These are phyloP conservation scores for Egretta garzetta DNA, from an alignment of 2,113 vertebrate species.

Conservation along the genomic window DNA sequence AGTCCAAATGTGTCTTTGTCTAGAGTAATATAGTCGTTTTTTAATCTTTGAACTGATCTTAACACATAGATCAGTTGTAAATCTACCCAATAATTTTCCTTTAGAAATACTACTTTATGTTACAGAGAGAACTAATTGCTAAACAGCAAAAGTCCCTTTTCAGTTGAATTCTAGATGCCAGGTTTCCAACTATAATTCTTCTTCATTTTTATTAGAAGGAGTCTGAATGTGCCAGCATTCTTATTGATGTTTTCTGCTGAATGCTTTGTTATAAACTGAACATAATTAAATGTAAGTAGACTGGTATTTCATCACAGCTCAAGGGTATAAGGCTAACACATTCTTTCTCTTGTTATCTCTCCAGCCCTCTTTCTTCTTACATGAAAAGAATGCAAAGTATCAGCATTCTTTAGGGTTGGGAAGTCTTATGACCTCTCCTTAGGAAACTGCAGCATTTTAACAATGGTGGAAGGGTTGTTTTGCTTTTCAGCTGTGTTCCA, in stretches of 20 bases:
- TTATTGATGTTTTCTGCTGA: slow-evolving; percentile 56
- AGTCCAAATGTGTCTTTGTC: neutral
- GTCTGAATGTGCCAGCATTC: slow-evolving; percentile 23
- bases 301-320: slow-evolving; percentile 62
- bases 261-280: slow-evolving; percentile 51
- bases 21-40: neutral
- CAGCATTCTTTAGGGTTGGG: neutral
- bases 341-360: slow-evolving; percentile 50
- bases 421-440: slow-evolving; percentile 37
- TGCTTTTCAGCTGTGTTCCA: neutral
- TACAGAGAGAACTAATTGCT: slow-evolving; percentile 32
- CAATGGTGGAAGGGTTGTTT: neutral
- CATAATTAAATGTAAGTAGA: slow-evolving; percentile 63
- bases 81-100: slow-evolving; percentile 11
- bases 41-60: slow-evolving; percentile 41
- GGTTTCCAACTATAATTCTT: slow-evolving; percentile 42
- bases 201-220: slow-evolving; percentile 46
- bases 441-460: neutral
- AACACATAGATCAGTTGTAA: neutral
- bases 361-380: slow-evolving; percentile 8
- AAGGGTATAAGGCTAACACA: slow-evolving; percentile 43
- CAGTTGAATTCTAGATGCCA: slow-evolving; percentile 3
- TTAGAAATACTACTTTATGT: neutral
- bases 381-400: slow-evolving; percentile 52
- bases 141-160: slow-evolving; percentile 18